Evolutionary conservation across 2,888 invertebrate species (phyloP), one percentile per base, ranked within the genome.

Genomic region (Lysandra coridon): DNA sequence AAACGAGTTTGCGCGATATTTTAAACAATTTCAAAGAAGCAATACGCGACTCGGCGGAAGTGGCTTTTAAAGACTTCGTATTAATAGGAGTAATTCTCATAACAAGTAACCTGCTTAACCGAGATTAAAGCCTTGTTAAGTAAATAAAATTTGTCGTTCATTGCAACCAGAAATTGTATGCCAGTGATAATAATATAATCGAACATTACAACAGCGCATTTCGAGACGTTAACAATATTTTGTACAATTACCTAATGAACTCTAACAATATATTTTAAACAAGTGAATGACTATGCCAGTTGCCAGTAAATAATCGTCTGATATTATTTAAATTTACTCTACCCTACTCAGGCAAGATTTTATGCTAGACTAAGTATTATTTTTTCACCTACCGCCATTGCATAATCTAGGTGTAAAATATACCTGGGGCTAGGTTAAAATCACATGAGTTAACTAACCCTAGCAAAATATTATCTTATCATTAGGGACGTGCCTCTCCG

Each of bases 1-100:
- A 88, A 89, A 88, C 87, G 88, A 90, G 88, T 89, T 90, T 88
- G 85, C 86, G 85, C 88, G 85, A 83, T 82, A 83, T 83, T 83
- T 83, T 79, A 78, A 81, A 78, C 78, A 80, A 57, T 57, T 78
- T 74, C 73, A 73, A 75, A 74, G 23, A n/a, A 40, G 57, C 49
- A 78, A 62, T 62, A 64, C 30, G 62, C 69, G 49, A 78, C 37
- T 62, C 33, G 37, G 49, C 53, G 30, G 62, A 79, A 74, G 75
- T 75, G 75, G 53, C 53, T 64, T 78, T 57, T 64, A 69, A 33
- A 69, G 69, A 33, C 69, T 69, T 69, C 17, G 33, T 6, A 69
- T 33, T 37, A 33, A 69, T 17, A 69, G 30, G 5, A 69, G 14
- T 69, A 69, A 62, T 62, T 62, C n/a, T 62, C 7, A 23, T 62